phyloP scores from a whole-genome alignment of 2,113 vertebrate genomes.

The Anhinga anhinga region DNA sequence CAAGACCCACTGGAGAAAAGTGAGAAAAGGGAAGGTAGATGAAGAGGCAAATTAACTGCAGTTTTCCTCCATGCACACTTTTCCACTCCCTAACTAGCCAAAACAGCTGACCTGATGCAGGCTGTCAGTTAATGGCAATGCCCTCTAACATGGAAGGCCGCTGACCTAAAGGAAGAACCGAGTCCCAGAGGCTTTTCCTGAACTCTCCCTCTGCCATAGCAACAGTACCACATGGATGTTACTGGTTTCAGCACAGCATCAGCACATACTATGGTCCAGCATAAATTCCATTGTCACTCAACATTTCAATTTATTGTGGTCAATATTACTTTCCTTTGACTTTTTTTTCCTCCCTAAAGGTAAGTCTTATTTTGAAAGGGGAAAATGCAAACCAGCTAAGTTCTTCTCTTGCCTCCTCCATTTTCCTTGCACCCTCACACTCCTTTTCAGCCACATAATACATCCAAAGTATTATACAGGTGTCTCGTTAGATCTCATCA shows the following conservation, averaged over 20 bases:
- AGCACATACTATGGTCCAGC: background rate
- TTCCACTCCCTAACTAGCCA: background rate
- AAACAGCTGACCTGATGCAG: background rate
- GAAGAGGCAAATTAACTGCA: background rate
- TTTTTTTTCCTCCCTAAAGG: background rate
- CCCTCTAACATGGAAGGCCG: background rate
- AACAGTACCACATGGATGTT: background rate
- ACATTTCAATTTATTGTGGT: background rate
- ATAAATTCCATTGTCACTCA: background rate
- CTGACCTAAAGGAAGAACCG: background rate
- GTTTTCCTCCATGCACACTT: background rate
- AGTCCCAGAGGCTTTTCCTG: background rate
- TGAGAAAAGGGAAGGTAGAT: background rate
- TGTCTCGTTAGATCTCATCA: conserved; percentile 4
- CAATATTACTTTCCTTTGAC: background rate
- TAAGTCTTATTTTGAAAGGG: background rate
- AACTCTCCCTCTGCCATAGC: background rate
- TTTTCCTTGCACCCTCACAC: background rate
- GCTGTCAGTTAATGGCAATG: background rate
- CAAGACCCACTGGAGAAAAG: background rate
- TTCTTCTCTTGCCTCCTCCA: background rate
- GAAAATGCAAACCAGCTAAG: background rate
- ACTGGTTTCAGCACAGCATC: background rate
- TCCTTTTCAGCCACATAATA: background rate
- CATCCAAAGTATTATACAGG: background rate